A percentile compares a stretch with the other conserved stretches of the same genome.
phyloP scores from a whole-genome alignment of 2,113 vertebrate genomes.

The Progne subis region DNA sequence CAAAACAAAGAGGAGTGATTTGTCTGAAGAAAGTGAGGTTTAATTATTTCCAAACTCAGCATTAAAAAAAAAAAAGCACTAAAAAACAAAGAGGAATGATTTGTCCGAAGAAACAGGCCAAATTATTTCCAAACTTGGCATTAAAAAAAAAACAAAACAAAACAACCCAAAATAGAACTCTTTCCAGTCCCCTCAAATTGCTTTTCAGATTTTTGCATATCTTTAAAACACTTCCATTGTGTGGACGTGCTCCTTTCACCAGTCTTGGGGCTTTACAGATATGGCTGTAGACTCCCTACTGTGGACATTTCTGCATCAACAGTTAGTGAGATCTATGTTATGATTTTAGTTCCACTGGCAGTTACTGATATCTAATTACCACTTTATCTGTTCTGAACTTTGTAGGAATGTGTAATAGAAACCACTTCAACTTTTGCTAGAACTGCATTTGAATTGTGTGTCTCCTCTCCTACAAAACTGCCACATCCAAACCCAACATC shows the following conservation, averaged over 20 bases:
- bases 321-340: neutral
- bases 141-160: neutral
- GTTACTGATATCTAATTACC: slow-evolving; percentile 36
- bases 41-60: slow-evolving; percentile 5
- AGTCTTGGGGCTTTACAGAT: neutral
- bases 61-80: neutral
- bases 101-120: neutral
- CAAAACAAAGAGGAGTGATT: slow-evolving; percentile 37
- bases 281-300: neutral
- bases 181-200: fast-evolving
- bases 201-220: neutral
- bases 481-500: neutral
- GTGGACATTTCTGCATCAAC: neutral
- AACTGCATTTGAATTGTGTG: neutral
- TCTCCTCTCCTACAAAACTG: neutral
- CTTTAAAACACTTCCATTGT: neutral
- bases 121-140: neutral
- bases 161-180: neutral
- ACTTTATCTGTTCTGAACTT: slow-evolving; percentile 25
- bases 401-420: slow-evolving; percentile 27
- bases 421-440: neutral
- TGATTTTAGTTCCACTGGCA: neutral
- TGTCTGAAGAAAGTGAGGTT: neutral
- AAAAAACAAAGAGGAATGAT: slow-evolving; percentile 18
- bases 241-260: neutral